Evolutionary conservation across 2,888 invertebrate genomes (phyloP).

Genomic region (Hypsopygia costalis): DNA sequence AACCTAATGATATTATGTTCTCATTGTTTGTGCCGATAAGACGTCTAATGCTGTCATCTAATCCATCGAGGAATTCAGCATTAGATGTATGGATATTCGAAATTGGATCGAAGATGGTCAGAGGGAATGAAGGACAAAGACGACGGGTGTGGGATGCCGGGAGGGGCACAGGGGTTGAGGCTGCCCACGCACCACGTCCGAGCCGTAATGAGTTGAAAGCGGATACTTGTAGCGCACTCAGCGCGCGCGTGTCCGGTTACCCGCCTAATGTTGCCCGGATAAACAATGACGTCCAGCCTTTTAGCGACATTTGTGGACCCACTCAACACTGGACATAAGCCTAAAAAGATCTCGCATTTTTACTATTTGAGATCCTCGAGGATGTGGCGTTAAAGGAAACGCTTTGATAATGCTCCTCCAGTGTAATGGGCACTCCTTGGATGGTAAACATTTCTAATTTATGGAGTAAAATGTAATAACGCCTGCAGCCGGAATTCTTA

Average conservation of each 20-base stretch:
- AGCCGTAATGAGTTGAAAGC: slow-evolving; percentile 80
- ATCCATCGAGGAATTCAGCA: slow-evolving; percentile 61
- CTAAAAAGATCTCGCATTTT: slow-evolving; percentile 73
- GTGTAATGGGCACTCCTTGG: too few relatives aligned
- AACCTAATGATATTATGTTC: slow-evolving; percentile 17
- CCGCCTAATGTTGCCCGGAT: slow-evolving; percentile 80
- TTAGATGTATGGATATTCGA: slow-evolving; percentile 70
- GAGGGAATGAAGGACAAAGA: slow-evolving; percentile 76
- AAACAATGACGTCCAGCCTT: slow-evolving; percentile 81
- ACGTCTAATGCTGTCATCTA: slow-evolving; percentile 38
- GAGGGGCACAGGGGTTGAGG: slow-evolving; percentile 31
- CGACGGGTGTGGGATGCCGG: slow-evolving; percentile 39
- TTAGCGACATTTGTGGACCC: slow-evolving; percentile 80
- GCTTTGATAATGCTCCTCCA: slow-evolving; percentile 4
- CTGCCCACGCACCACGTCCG: slow-evolving; percentile 77
- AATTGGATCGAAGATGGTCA: slow-evolving; percentile 77
- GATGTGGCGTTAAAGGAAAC: slow-evolving; percentile 41
- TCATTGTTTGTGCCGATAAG: slow-evolving; percentile 23
- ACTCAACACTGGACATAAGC: slow-evolving; percentile 77
- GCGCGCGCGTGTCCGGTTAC: slow-evolving; percentile 79
- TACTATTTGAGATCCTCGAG: slow-evolving; percentile 67
- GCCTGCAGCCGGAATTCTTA: too few relatives aligned
- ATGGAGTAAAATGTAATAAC: too few relatives aligned
- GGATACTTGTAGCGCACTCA: slow-evolving; percentile 81
- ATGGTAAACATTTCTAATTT: too few relatives aligned